phyloP scores from a whole-genome alignment of 2,888 invertebrate species.

The Pocota personata region DNA sequence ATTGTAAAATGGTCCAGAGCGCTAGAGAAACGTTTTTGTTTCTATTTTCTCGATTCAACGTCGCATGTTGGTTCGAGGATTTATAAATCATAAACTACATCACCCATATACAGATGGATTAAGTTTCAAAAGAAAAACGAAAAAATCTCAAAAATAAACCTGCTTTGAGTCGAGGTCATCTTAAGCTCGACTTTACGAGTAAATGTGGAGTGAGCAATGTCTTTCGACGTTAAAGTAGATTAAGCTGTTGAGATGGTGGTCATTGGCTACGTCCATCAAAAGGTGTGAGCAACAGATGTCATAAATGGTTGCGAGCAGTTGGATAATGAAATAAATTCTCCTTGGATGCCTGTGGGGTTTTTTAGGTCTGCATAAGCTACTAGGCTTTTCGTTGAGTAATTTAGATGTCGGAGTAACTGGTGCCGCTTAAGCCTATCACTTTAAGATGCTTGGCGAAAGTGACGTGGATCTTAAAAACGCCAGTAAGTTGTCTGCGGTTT shows the following conservation, averaged over 20 bases:
- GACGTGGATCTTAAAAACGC: too few species aligned
- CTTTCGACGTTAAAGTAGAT: not conserved
- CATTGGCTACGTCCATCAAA: not conserved
- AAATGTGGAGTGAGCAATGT: conserved; percentile 32
- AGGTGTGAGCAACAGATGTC: conserved; percentile 1
- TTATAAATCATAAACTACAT: conserved; percentile 51
- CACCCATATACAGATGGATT: conserved; percentile 39
- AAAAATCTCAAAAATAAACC: not conserved
- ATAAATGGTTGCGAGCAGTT: not conserved
- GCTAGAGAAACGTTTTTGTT: not conserved
- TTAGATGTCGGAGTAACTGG: too few species aligned
- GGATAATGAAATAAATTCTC: too few species aligned
- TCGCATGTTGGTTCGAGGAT: conserved; percentile 30
- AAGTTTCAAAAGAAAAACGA: not conserved
- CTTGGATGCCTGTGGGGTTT: too few species aligned
- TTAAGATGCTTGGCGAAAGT: too few species aligned
- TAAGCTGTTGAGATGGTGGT: not conserved
- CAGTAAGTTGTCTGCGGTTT: too few species aligned
- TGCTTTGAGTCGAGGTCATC: conserved; percentile 41
- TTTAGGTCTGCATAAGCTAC: too few species aligned
- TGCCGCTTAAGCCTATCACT: too few species aligned
- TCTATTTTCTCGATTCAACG: not conserved
- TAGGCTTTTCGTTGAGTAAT: too few species aligned
- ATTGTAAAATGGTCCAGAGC: conserved; percentile 23
- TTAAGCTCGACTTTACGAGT: conserved; percentile 26